Evolutionary conservation across 2,113 vertebrate genomes (phyloP).

Genomic region (Limnothrissa miodon): DNA sequence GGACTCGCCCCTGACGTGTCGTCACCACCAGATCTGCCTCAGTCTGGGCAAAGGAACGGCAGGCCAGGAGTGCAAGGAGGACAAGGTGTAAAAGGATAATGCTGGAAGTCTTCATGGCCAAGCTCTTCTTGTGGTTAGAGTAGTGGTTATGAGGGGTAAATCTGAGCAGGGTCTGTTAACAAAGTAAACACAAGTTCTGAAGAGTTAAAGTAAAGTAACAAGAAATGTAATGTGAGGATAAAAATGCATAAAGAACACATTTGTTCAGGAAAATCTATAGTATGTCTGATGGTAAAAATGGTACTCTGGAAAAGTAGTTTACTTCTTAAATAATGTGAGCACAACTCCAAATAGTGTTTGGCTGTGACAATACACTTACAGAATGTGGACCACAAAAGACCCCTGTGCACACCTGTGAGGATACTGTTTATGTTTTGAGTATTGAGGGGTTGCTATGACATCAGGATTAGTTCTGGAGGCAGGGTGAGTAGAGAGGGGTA

Average conservation of each 20-base stretch:
- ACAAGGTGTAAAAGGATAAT: constrained; percentile 51
- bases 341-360: too few species aligned
- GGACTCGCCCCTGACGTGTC: constrained; percentile 71
- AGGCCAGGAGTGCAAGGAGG: constrained; percentile 50
- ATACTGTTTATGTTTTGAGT: constrained; percentile 60
- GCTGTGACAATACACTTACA: not conserved
- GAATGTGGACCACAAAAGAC: not conserved
- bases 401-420: constrained; percentile 42
- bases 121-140: constrained; percentile 14
- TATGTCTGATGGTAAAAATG: not conserved
- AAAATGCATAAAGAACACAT: not conserved
- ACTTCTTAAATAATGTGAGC: not conserved
- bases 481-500: constrained; percentile 52
- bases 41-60: constrained; percentile 56
- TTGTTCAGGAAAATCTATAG: not conserved
- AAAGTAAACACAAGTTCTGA: not conserved
- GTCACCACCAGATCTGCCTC: constrained; percentile 72
- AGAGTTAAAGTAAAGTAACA: not conserved
- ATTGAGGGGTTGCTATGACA: constrained; percentile 68
- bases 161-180: not conserved
- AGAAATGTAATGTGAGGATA: not conserved
- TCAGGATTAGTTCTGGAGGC: constrained; percentile 59
- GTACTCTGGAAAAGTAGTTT: not conserved
- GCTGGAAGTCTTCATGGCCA: constrained; percentile 55
- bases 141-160: not conserved